phyloP scores from a whole-genome alignment of 2,888 invertebrate genomes.

The Meiosimyza decipiens region DNA sequence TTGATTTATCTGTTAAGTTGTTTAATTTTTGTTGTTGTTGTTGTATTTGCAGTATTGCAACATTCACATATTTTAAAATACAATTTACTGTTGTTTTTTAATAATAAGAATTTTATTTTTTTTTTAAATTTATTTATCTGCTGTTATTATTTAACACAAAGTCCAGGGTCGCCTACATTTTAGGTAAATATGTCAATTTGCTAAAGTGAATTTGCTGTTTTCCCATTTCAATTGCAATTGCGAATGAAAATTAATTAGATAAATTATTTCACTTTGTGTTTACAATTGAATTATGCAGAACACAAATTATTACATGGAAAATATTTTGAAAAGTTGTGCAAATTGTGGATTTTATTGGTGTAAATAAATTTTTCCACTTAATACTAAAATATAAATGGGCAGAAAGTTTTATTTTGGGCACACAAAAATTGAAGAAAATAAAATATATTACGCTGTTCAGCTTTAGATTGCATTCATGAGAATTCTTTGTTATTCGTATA shows the following conservation, averaged over 20 bases:
- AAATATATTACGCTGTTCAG: too few species aligned
- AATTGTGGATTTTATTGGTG: too few species aligned
- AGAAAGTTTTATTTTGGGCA: too few species aligned
- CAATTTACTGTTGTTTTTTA: constrained; percentile 38
- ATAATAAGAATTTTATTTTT: constrained; percentile 30
- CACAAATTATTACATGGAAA: too few species aligned
- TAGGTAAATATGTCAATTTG: neutral
- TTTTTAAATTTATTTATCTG: constrained; percentile 30
- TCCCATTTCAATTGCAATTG: constrained; percentile 19
- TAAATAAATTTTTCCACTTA: too few species aligned
- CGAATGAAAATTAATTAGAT: neutral
- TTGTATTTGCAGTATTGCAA: constrained; percentile 31
- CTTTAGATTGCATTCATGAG: too few species aligned
- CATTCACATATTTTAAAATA: constrained; percentile 44
- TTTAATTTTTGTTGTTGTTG: constrained; percentile 29
- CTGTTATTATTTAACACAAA: constrained; percentile 24
- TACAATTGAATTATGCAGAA: constrained; percentile 13
- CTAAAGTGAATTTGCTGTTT: constrained; percentile 10
- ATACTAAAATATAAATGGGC: too few species aligned
- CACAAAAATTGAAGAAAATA: too few species aligned
- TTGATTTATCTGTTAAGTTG: constrained; percentile 1
- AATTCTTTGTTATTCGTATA: too few species aligned
- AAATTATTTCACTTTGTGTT: constrained; percentile 17
- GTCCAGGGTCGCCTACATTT: constrained; percentile 25
- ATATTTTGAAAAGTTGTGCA: too few species aligned